A percentile compares a stretch with the other conserved stretches of the same genome.
Conservation (phyloP, 2,888 invertebrate genomes). For the Ganaspis brasiliensis region DNA sequence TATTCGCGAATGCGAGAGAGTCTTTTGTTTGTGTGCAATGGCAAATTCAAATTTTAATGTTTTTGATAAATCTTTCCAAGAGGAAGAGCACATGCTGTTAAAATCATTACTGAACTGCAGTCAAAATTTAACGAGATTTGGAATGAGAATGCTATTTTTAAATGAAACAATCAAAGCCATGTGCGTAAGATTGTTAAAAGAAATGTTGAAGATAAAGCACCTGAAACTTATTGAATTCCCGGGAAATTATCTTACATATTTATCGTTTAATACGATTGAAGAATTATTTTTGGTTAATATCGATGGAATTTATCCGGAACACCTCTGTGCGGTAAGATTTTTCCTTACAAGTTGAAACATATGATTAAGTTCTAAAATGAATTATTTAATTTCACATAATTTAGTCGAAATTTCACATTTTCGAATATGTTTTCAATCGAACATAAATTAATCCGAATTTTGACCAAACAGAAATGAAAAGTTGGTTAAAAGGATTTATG, state of each 20-base stretch:
- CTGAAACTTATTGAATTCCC: slow-evolving; percentile 1
- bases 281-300: slow-evolving; percentile 12
- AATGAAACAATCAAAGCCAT: neutral
- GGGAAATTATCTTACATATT: neutral
- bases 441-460: no score
- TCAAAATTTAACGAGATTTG: slow-evolving; percentile 16
- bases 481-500: no score
- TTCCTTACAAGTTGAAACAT: no score
- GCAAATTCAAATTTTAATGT: neutral
- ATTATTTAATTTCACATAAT: neutral
- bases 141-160: slow-evolving; percentile 20
- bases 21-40: slow-evolving; percentile 10
- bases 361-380: no score
- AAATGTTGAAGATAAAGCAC: neutral
- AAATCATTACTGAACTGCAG: neutral
- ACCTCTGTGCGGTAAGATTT: neutral
- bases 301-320: slow-evolving; percentile 26
- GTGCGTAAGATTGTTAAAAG: neutral
- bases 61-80: neutral
- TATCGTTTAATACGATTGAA: slow-evolving; percentile 37
- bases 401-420: no score
- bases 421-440: no score
- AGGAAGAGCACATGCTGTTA: slow-evolving; percentile 11
- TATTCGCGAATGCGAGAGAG: slow-evolving; percentile 20
- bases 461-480: no score